A percentile compares a stretch with the other conserved stretches of the same genome.
Evolutionary conservation across 2,888 invertebrate genomes (phyloP).

Genomic region (Apotomis betuletana): DNA sequence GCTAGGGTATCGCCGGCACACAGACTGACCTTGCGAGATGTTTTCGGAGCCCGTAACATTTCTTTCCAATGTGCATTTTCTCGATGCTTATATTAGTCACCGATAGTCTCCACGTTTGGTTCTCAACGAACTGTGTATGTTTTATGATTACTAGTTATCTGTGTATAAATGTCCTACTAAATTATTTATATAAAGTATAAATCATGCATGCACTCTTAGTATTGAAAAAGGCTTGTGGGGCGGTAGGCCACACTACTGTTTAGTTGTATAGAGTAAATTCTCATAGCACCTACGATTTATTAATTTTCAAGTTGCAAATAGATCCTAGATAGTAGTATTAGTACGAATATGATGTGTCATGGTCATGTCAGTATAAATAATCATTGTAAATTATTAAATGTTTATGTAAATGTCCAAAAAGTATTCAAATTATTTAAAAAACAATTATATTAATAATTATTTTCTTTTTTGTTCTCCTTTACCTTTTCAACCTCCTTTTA

Average conservation of each 20-base stretch:
- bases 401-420: slow-evolving; percentile 84
- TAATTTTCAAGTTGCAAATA: slow-evolving; percentile 80
- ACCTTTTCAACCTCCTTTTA: slow-evolving; percentile 53
- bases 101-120: slow-evolving; percentile 61
- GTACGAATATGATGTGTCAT: slow-evolving; percentile 81
- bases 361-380: slow-evolving; percentile 83
- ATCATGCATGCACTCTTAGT: slow-evolving; percentile 83
- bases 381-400: slow-evolving; percentile 84
- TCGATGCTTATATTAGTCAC: slow-evolving; percentile 66
- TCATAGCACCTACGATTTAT: slow-evolving; percentile 80
- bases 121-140: slow-evolving; percentile 57
- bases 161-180: slow-evolving; percentile 78
- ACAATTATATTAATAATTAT: slow-evolving; percentile 77
- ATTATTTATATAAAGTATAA: slow-evolving; percentile 80
- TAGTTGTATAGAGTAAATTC: slow-evolving; percentile 79
- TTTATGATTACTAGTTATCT: slow-evolving; percentile 71
- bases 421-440: slow-evolving; percentile 84
- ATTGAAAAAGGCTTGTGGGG: slow-evolving; percentile 75
- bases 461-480: slow-evolving; percentile 77
- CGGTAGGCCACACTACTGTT: slow-evolving; percentile 74
- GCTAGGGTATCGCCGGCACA: slow-evolving; percentile 61
- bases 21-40: slow-evolving; percentile 65
- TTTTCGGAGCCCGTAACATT: slow-evolving; percentile 46
- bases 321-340: slow-evolving; percentile 78
- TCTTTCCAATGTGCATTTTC: slow-evolving; percentile 77